A percentile compares a stretch with the other conserved stretches of the same genome.
These are phyloP conservation scores for Atherinosoma microstoma DNA, from an alignment of 2,797 vertebrate genomes.

Conservation along the genomic window DNA sequence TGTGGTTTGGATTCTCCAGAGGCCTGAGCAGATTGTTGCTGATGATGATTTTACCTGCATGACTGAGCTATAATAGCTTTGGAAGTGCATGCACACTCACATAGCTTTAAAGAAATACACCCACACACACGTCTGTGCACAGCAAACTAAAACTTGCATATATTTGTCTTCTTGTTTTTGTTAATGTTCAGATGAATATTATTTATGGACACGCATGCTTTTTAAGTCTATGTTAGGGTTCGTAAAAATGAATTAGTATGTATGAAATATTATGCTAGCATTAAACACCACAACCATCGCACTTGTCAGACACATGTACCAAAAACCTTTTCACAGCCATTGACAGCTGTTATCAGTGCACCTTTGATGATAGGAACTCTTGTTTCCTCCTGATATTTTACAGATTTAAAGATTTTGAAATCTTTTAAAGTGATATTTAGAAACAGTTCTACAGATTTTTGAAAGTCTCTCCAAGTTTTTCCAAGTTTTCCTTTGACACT, in stretches of 20 bases:
- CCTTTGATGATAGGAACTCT: not conserved
- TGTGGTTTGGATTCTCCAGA: slow-evolving; percentile 30
- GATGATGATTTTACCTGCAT: slow-evolving; percentile 78
- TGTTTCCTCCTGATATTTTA: not conserved
- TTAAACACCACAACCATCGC: no score
- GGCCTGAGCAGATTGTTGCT: slow-evolving; percentile 64
- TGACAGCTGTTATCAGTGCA: not conserved
- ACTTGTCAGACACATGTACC: no score
- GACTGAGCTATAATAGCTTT: slow-evolving; percentile 64
- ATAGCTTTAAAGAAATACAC: not conserved
- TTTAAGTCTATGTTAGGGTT: no score
- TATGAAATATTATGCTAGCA: no score
- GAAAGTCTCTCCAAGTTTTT: not conserved
- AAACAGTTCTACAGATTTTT: no score
- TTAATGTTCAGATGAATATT: no score
- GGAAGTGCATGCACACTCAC: slow-evolving; percentile 18
- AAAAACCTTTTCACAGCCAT: no score
- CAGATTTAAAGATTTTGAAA: not conserved
- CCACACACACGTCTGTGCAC: not conserved
- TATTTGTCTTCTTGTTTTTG: no score
- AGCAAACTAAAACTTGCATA: not conserved
- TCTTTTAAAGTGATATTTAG: not conserved
- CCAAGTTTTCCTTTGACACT: no score
- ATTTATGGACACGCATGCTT: no score
- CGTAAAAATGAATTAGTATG: no score